Evolutionary conservation across 2,113 vertebrate species (phyloP).

Genomic region (Progne subis): DNA sequence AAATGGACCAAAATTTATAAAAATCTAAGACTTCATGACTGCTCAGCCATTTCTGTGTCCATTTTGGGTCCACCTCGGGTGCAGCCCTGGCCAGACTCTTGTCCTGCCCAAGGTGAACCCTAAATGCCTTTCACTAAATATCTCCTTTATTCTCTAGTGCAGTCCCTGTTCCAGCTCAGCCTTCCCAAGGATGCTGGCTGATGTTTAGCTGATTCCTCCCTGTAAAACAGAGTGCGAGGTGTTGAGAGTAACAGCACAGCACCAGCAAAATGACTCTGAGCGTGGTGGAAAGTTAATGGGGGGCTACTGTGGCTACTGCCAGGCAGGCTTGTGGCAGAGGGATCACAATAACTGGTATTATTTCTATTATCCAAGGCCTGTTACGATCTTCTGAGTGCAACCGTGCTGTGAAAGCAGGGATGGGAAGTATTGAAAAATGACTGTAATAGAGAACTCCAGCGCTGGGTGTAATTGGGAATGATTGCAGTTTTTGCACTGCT

Average conservation of each 20-base stretch:
- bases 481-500: constrained; percentile 14
- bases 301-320: constrained; percentile 2
- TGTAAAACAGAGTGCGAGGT: not conserved
- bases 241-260: not conserved
- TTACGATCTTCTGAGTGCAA: constrained; percentile 40
- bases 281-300: constrained; percentile 45
- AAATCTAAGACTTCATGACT: not conserved
- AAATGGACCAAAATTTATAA: not conserved
- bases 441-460: not conserved
- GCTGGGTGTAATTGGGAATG: constrained; percentile 19
- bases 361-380: constrained; percentile 46
- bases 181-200: not conserved
- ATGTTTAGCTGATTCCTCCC: not conserved
- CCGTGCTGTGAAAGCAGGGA: constrained; percentile 17
- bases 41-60: too few species aligned
- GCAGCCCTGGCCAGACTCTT: not conserved
- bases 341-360: constrained; percentile 49
- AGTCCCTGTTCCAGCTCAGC: not conserved
- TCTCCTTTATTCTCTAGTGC: not conserved
- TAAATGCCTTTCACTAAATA: not conserved
- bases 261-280: not conserved
- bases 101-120: not conserved
- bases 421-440: constrained; percentile 58
- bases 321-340: constrained; percentile 1
- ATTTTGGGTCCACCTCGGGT: not conserved